Base-by-base conservation (phyloP, 37 sponge, comb jelly and placozoan species). In the Hormiphora californensis region DNA sequence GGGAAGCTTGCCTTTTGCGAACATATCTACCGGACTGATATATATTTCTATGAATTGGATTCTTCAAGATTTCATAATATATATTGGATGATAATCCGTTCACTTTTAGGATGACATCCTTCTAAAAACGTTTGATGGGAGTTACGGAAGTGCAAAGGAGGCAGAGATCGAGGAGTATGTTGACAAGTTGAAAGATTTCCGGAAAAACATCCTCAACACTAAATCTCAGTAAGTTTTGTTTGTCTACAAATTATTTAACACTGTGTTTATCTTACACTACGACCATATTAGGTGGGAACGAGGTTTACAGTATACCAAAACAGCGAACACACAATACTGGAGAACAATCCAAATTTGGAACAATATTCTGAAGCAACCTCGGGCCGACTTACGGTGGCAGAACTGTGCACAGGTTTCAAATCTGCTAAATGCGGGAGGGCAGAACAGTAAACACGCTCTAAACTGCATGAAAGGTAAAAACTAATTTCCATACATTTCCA, bases 141-240 rank as follows among this genome's bases (percentile, higher is more conserved):
- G 81, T 7, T 73, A 73, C 38, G 81, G 81, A 1, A 73, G 81
- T 41, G 81, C 40, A 33, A 73, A 40, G 23, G 81, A 73, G 38
- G 81, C 81, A 0, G 40, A 43, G 21, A 73, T 73, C 22, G 81
- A 73, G 81, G 81, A 73, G 43, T 73, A 73, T 28, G 81, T 73
- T 1, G 81, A 73, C 43, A 73, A 73, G 23, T 43, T 73, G 81
- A 73, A 73, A 30, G 81, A 73, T 4, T 73, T 32, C 46, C 12
- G 81, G 25, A 73, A 73, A 28, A 73, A 73, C 46, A 73, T 73
- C 9, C 81, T 73, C n/a, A 73, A 73, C 81, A 73, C 81, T n/a
- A 73, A 73, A 73, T n/a, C 81, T 57, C 61, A 57, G 61, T 57
- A 12, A 57, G 61, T 21, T 28, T 5, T 21, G n/a, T 19, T 12